Evolutionary conservation across 1,140 invertebrate genomes (phyloP).

Genomic region (Globodera rostochiensis): DNA sequence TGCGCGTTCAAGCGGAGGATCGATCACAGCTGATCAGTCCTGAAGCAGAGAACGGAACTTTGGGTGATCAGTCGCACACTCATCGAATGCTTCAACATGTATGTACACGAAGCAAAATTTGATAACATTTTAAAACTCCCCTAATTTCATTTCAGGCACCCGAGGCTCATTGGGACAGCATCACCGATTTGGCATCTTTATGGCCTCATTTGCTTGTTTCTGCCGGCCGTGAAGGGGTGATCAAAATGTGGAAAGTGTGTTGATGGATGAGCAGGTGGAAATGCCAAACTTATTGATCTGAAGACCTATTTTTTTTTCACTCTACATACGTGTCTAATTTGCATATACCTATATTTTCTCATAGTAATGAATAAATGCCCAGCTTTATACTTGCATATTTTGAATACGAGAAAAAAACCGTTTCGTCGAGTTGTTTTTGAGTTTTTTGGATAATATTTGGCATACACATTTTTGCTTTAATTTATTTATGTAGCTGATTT

Average conservation of each 20-base stretch:
- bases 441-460: no score
- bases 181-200: conserved; percentile 46
- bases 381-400: no score
- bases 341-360: no score
- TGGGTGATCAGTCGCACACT: conserved; percentile 4
- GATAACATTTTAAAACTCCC: background rate
- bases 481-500: no score
- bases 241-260: conserved; percentile 51
- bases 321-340: no score
- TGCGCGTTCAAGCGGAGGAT: conserved; percentile 31
- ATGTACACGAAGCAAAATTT: conserved; percentile 31
- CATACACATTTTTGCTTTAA: no score
- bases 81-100: conserved; percentile 27
- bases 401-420: no score
- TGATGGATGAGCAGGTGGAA: background rate
- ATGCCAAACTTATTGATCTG: no score
- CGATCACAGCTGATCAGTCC: conserved; percentile 26
- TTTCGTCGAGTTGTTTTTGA: no score
- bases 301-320: no score
- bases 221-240: conserved; percentile 47
- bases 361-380: no score
- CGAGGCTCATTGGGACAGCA: conserved; percentile 43
- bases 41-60: background rate
- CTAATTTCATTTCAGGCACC: conserved; percentile 31
- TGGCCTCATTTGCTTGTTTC: conserved; percentile 52